Base-by-base conservation (phyloP, 2,888 invertebrate genomes). In the Bimastos eiseni region DNA sequence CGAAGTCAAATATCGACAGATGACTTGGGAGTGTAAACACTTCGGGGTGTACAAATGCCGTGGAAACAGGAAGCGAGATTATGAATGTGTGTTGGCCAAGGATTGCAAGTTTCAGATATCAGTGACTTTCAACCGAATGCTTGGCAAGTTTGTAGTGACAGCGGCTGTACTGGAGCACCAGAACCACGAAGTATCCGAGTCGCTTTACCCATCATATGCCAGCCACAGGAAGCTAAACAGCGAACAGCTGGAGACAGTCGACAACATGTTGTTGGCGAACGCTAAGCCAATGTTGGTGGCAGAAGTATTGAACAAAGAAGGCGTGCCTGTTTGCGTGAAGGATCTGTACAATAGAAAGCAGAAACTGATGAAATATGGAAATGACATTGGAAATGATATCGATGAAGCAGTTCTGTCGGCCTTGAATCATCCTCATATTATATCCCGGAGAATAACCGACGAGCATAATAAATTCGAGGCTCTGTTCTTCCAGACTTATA, bases 121-220 rank as follows among this genome's bases (percentile, higher is more conserved):
- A 1, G 70, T 70, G 70, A 70, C 70, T 70, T 70, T 8, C 70
- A 70, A 70, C 70, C 30, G 70, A 70, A 8, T 70, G 70, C 70
- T n/a, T 11, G 30, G 70, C 70, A 70, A 70, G 70, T 70, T 70
- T 70, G 70, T 70, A n/a, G 70, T 70, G n/a, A 70, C 70, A n/a
- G n/a, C 30, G 70, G 70, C n/a, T n/a, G 8, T 70, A n/a, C 70
- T 70, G 70, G 70, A n/a, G 0, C 70, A 70, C n/a, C 30, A 70
- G n/a, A 70, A 70, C 70, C 70, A 70, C n/a, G 70, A 70, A n/a
- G 70, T 70, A n/a, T 70, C 70, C n/a, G 70, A 70, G n/a, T n/a
- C 70, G 1, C 5, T 70, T 8, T 70, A 70, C n/a, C 70, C 30
- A n/a, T 13, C 1, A 8, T 70, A 70, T 70, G 8, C 70, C n/a